Evolutionary conservation across 1,140 invertebrate species (phyloP), one percentile per base, ranked within the genome.

Genomic region (Manduca sexta): DNA sequence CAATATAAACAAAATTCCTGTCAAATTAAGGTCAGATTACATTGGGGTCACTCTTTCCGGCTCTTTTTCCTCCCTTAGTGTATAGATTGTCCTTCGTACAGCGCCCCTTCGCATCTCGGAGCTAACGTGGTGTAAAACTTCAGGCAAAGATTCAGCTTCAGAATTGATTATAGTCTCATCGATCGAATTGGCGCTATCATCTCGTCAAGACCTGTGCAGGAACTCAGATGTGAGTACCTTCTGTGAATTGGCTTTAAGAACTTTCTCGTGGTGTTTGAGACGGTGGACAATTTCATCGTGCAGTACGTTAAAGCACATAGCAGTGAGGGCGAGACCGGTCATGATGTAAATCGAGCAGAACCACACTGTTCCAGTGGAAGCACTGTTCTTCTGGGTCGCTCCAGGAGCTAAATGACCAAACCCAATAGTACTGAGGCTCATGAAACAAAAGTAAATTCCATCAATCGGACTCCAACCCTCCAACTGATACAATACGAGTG

Each of bases 241-340:
- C 46, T 86, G 84, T 17, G 72, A 75, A 16, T 65, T 77, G 11
- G 61, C 69, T 53, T 81, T 80, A 33, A 86, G 50, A 6, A 80
- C 51, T 45, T 80, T 84, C 43, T 87, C 84, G 44, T 87, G 86
- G 60, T 93, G 92, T 59, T 90, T 90, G n/a, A 94, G 83, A 48
- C 92, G 89, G 80, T 94, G 92, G 10, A 94, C 91, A 40, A 94
- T 93, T 77, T 98, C 96, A 72, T 98, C 96, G 83, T 99, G 97
- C 45, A 99, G 92, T 26, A 99, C 93, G 76, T 98, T 98, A 86
- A 98, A 98, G 63, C 96, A 98, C 96, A 98, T 98, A 18, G 97
- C 96, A n/a, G 97, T 96, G 29, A 99, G 84, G 0, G 97, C 95
- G 89, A 99, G 93, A 1, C 97, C 98, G 18, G 95, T 93, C 82